phyloP scores from a whole-genome alignment of 2,797 vertebrate species.

The Tragopan temminckii region DNA sequence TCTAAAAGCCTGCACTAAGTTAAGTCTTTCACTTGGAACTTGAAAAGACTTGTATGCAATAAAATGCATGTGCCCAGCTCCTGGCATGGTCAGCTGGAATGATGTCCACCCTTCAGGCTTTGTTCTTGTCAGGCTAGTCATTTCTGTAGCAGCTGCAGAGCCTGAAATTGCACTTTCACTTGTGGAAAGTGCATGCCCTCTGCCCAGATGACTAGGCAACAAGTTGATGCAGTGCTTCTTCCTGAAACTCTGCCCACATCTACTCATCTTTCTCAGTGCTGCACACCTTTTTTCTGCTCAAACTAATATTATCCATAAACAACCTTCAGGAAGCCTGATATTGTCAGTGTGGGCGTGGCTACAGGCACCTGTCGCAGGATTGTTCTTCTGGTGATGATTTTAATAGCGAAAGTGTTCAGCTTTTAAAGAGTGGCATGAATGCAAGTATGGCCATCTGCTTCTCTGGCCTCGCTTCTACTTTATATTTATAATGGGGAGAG shows the following conservation, averaged over 20 bases:
- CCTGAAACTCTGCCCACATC: background rate
- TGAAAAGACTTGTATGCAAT: accelerated
- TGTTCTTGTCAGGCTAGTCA: background rate
- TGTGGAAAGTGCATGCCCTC: accelerated
- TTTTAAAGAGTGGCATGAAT: background rate
- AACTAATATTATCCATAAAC: background rate
- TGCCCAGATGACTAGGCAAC: accelerated
- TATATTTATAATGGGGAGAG: background rate
- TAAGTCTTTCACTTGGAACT: background rate
- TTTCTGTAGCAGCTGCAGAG: background rate
- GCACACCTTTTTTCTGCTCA: background rate
- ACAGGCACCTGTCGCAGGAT: accelerated
- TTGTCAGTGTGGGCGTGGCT: background rate
- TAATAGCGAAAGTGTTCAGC: background rate
- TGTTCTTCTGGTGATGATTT: background rate
- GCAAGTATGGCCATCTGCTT: too few species aligned
- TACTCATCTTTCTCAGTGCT: background rate
- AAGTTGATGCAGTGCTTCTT: background rate
- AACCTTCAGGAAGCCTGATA: background rate
- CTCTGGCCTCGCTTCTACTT: background rate
- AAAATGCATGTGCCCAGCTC: background rate
- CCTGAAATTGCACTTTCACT: too few species aligned
- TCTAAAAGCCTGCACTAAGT: background rate
- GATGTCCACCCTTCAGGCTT: background rate
- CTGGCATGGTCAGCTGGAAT: background rate